Percentiles rank a stretch among this genome's conserved stretches.
These are phyloP conservation scores for Lycocorax pyrrhopterus DNA, from an alignment of 2,113 vertebrate genomes.

Conservation along the genomic window DNA sequence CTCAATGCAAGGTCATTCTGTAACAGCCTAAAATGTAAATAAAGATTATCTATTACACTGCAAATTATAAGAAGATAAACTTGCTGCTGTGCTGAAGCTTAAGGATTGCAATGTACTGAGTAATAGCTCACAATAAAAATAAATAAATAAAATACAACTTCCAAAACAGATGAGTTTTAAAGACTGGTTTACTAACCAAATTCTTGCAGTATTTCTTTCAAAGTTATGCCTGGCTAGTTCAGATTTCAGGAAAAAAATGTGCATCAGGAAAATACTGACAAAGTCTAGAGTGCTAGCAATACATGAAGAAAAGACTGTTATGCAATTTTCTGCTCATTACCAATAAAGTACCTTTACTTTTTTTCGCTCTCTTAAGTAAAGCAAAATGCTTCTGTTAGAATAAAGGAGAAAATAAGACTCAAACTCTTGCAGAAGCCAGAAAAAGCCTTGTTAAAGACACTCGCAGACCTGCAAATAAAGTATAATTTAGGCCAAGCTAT, in stretches of 20 bases:
- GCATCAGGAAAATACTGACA: not conserved
- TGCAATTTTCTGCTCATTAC: not conserved
- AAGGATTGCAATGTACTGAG: not conserved
- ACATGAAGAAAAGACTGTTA: not conserved
- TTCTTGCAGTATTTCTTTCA: not conserved
- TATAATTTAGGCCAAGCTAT: not conserved
- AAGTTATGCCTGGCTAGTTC: not conserved
- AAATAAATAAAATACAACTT: not conserved
- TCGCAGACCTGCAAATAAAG: not conserved
- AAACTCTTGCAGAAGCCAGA: not conserved
- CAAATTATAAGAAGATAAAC: not conserved
- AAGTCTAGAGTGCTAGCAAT: not conserved
- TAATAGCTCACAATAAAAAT: not conserved
- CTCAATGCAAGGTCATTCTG: conserved; percentile 65
- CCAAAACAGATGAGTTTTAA: not conserved
- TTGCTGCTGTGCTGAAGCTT: not conserved
- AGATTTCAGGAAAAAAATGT: not conserved
- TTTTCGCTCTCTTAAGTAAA: not conserved
- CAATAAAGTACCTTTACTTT: not conserved
- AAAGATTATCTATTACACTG: not conserved
- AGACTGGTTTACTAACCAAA: not conserved
- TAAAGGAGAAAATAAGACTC: not conserved
- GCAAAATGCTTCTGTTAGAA: not conserved
- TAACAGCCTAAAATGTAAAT: conserved; percentile 65
- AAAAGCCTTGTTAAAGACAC: not conserved